These are phyloP conservation scores for Agrochola circellaris DNA, from an alignment of 2,888 invertebrate species.

Conservation along the genomic window DNA sequence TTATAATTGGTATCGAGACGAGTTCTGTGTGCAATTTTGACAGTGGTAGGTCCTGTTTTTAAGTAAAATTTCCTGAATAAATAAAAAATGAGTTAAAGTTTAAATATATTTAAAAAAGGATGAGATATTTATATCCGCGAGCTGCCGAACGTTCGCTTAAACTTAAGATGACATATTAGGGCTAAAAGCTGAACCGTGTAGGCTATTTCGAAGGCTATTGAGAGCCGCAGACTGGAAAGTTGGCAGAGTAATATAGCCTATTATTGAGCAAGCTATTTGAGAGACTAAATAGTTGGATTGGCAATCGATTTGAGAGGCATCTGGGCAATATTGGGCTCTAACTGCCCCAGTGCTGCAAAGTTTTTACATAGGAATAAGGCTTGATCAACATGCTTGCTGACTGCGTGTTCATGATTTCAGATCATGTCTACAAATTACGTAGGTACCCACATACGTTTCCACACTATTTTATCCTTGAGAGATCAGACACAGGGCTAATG, in stretches of 20 bases:
- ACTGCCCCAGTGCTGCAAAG: neutral
- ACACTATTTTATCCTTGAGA: too few species aligned
- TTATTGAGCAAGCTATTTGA: slow-evolving; percentile 18
- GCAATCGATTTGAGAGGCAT: slow-evolving; percentile 12
- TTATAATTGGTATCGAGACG: neutral
- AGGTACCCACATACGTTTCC: too few species aligned
- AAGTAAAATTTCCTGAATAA: too few species aligned
- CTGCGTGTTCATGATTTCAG: neutral
- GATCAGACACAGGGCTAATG: too few species aligned
- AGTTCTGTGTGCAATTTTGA: neutral
- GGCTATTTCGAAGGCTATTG: slow-evolving; percentile 55
- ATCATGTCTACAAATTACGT: too few species aligned
- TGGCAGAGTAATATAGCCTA: slow-evolving; percentile 7
- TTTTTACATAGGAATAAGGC: neutral
- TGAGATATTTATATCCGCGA: slow-evolving; percentile 27
- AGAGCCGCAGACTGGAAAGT: neutral
- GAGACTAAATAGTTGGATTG: neutral
- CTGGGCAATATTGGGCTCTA: neutral
- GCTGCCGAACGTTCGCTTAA: slow-evolving; percentile 16
- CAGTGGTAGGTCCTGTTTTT: too few species aligned
- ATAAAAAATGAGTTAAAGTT: too few species aligned
- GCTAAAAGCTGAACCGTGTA: slow-evolving; percentile 72
- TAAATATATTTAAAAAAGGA: neutral
- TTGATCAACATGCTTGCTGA: neutral
- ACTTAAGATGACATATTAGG: slow-evolving; percentile 54